These are phyloP conservation scores for Origma solitaria DNA, from an alignment of 2,113 vertebrate genomes.

Conservation along the genomic window DNA sequence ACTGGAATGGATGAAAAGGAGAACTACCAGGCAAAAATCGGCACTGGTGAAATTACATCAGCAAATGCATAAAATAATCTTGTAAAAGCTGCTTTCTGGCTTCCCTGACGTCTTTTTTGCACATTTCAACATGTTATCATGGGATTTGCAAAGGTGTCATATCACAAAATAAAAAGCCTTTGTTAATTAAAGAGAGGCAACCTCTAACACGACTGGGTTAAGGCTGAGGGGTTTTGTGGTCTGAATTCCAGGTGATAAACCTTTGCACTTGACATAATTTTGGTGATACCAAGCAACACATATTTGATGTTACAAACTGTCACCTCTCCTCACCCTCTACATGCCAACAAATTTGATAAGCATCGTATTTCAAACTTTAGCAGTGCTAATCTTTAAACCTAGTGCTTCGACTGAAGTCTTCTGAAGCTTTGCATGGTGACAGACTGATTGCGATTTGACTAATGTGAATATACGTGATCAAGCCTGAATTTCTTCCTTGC, in stretches of 20 bases:
- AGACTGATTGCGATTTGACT: neutral
- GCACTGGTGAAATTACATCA: neutral
- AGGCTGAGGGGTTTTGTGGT: neutral
- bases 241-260: neutral
- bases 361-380: neutral
- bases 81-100: neutral
- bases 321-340: neutral
- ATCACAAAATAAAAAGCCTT: neutral
- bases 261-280: neutral
- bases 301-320: neutral
- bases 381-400: neutral
- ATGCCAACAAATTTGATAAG: conserved; percentile 10
- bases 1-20: neutral
- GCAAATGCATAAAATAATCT: neutral
- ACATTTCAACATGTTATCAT: neutral
- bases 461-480: neutral
- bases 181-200: neutral
- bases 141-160: neutral
- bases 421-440: neutral
- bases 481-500: neutral
- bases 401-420: neutral
- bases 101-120: neutral
- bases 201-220: neutral
- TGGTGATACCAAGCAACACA: neutral
- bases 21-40: neutral